These are phyloP conservation scores for Archaeoteleia sp. DNA, from an alignment of 2,888 invertebrate genomes.

Conservation along the genomic window DNA sequence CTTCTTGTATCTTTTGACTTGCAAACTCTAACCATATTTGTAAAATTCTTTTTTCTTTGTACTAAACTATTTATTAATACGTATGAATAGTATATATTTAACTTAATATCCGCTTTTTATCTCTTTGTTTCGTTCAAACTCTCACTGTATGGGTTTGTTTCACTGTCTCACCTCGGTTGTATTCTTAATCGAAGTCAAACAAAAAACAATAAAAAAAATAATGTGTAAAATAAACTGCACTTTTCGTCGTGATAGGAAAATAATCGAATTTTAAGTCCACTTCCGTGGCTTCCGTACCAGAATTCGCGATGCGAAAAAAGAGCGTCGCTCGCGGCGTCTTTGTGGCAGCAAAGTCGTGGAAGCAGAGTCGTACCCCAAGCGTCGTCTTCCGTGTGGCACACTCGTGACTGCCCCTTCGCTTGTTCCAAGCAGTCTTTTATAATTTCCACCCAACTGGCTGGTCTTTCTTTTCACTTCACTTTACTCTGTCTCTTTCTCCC, in stretches of 20 bases:
- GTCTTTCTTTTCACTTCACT: constrained; percentile 22
- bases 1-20: no score
- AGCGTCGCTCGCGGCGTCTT: constrained; percentile 26
- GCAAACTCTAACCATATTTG: background rate
- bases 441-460: constrained; percentile 42
- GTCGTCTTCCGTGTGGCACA: constrained; percentile 40
- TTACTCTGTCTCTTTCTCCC: constrained; percentile 33
- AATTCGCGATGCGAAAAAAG: constrained; percentile 22
- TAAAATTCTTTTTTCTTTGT: no score
- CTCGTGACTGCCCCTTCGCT: constrained; percentile 47
- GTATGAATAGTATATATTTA: no score
- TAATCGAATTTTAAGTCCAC: background rate
- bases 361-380: constrained; percentile 28
- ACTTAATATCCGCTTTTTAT: no score
- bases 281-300: background rate
- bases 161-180: no score
- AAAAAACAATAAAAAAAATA: no score
- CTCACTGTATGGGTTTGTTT: no score
- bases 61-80: no score
- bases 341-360: background rate
- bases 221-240: background rate
- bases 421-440: constrained; percentile 47
- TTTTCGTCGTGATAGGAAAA: background rate
- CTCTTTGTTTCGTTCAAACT: no score
- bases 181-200: background rate